These are phyloP conservation scores for Lumbricus terrestris DNA, from an alignment of 2,888 invertebrate species.

Conservation along the genomic window DNA sequence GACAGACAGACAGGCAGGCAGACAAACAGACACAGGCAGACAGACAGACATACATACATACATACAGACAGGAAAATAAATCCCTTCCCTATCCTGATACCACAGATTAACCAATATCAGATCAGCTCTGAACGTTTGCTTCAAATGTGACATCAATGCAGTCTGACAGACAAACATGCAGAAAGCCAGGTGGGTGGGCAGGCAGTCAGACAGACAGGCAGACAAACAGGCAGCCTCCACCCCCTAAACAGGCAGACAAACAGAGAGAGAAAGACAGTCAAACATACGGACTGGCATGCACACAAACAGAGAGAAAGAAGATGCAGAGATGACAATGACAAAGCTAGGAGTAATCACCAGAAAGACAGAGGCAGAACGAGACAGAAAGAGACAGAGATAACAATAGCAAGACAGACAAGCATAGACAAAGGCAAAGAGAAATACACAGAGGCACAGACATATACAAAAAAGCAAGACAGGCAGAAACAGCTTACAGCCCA, in stretches of 20 bases:
- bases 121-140: background rate
- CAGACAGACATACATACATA: too few relatives aligned
- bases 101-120: background rate
- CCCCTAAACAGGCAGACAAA: too few relatives aligned
- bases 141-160: background rate
- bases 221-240: too few relatives aligned
- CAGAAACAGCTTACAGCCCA: background rate
- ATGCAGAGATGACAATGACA: background rate
- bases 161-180: too few relatives aligned
- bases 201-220: too few relatives aligned
- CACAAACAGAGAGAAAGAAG: too few relatives aligned
- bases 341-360: background rate
- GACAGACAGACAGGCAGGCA: too few relatives aligned
- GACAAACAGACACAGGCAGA: too few relatives aligned
- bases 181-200: too few relatives aligned
- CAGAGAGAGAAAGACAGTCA: background rate
- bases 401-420: too few relatives aligned
- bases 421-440: background rate
- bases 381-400: background rate
- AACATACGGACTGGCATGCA: background rate
- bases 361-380: background rate
- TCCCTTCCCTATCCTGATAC: background rate
- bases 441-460: background rate
- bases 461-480: background rate
- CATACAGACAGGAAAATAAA: too few relatives aligned